Evolutionary conservation across 2,113 vertebrate genomes (phyloP), one percentile per base, ranked within the genome.

Genomic region (Pandion haliaetus): DNA sequence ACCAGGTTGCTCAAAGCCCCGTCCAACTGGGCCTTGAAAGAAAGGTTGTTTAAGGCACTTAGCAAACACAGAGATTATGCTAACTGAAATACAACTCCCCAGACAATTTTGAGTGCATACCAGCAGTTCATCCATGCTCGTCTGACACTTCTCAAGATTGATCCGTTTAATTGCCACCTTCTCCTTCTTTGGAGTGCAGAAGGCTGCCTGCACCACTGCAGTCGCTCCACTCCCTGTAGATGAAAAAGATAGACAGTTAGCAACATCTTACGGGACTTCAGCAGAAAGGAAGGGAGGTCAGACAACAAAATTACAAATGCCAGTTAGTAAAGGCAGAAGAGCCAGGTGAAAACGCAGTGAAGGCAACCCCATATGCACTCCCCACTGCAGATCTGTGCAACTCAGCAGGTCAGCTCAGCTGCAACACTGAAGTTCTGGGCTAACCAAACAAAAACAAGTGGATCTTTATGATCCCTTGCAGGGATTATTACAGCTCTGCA

Each of bases 91-190:
- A 31, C 26, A 89, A 12, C 3, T 40, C 24, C 49, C 54, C 74
- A 67, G 59, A 73, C 32, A 80, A 50, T 59, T 44, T 4, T 17
- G 66, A 69, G 8, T 63, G 57, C 97, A 70, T 99, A 99, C 99
- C 99, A 99, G 96, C 59, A 99, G 99, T 72, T 99, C 99, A 72
- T 99, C 99, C 99, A 99, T 99, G 98, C 99, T 99, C 1, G 99
- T 99, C 89, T 99, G 99, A 98, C 99, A 99, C 91, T 99, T 99
- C 96, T 99, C 99, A 36, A 99, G 98, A 90, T 99, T 99, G 97
- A 99, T 99, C 77, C 99, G 98, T 97, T 99, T 99, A 93, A 99
- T 99, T 4, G 99, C 99, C 97, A 99, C 99, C 95, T 98, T 99
- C 97, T 99, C 99, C 97, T 99, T 99, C 96, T 99, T 99, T 1